Evolutionary conservation across 2,888 invertebrate genomes (phyloP).

Genomic region (Acronicta leporina): DNA sequence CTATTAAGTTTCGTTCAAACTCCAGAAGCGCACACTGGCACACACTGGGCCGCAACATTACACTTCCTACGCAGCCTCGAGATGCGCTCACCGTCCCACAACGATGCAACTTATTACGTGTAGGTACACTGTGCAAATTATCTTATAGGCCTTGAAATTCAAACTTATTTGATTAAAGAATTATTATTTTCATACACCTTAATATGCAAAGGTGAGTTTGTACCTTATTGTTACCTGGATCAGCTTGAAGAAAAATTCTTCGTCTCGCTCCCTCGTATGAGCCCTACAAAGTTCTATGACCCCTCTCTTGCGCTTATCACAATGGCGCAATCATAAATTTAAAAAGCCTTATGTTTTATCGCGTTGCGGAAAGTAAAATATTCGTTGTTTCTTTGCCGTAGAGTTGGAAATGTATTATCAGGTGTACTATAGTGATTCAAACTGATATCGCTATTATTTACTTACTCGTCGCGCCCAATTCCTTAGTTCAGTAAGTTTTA

Average conservation of each 20-base stretch:
- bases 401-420: conserved; percentile 41
- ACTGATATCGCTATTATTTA: conserved; percentile 69
- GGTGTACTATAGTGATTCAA: conserved; percentile 58
- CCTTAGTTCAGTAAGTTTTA: conserved; percentile 48
- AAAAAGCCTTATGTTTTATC: conserved; percentile 65
- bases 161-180: too few relatives aligned
- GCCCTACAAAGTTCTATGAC: conserved; percentile 83
- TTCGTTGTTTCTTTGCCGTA: conserved; percentile 45
- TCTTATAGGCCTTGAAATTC: too few relatives aligned
- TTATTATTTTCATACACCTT: not conserved
- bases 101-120: conserved; percentile 3
- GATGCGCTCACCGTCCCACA: conserved; percentile 56
- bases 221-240: conserved; percentile 32
- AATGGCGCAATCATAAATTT: conserved; percentile 57
- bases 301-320: conserved; percentile 85
- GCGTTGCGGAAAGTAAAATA: conserved; percentile 38
- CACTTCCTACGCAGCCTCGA: conserved; percentile 65
- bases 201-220: conserved; percentile 34
- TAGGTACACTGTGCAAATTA: conserved; percentile 1
- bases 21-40: conserved; percentile 57
- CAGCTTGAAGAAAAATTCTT: conserved; percentile 39
- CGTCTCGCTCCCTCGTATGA: conserved; percentile 61
- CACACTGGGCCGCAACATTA: conserved; percentile 39
- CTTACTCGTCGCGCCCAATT: conserved; percentile 69
- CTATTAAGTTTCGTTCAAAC: conserved; percentile 62